phyloP scores from a whole-genome alignment of 2,113 vertebrate genomes.

The Dunckerocampus dactyliophorus region DNA sequence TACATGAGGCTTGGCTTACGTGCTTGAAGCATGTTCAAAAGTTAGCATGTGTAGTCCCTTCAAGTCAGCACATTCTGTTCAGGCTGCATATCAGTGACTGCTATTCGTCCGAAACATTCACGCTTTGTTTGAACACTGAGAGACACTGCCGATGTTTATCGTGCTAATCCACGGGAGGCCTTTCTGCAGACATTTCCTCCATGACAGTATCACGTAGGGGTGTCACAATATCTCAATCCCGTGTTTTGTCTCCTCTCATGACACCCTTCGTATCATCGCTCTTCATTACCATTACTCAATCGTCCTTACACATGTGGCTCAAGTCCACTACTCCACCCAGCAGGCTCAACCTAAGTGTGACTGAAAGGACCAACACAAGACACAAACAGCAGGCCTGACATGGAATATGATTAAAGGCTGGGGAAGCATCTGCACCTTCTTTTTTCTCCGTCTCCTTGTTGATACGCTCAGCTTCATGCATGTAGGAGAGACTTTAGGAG shows the following conservation, averaged over 20 bases:
- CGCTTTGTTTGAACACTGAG: constrained; percentile 49
- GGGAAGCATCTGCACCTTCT: constrained; percentile 39
- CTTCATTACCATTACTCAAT: constrained; percentile 55
- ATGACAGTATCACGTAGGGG: constrained; percentile 36
- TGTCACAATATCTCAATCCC: too few species aligned
- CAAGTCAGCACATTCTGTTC: constrained; percentile 60
- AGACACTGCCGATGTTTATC: constrained; percentile 61
- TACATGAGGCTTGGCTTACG: too few species aligned
- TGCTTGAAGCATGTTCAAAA: too few species aligned
- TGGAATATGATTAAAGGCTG: constrained; percentile 56
- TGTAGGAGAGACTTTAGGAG: constrained; percentile 40
- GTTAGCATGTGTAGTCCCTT: too few species aligned
- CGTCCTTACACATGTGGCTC: constrained; percentile 27
- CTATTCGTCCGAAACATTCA: constrained; percentile 40
- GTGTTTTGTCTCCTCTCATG: too few species aligned
- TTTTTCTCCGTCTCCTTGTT: constrained; percentile 8
- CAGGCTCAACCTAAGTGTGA: constrained; percentile 54
- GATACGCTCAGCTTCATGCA: constrained; percentile 25
- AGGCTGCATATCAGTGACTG: constrained; percentile 32
- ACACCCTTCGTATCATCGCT: too few species aligned
- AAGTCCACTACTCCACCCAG: constrained; percentile 35
- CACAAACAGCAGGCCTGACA: constrained; percentile 55
- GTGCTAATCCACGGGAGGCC: constrained; percentile 38
- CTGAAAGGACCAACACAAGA: constrained; percentile 52
- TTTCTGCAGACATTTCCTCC: constrained; percentile 27